These are phyloP conservation scores for Celastrina argiolus DNA, from an alignment of 2,888 invertebrate genomes.

Conservation along the genomic window DNA sequence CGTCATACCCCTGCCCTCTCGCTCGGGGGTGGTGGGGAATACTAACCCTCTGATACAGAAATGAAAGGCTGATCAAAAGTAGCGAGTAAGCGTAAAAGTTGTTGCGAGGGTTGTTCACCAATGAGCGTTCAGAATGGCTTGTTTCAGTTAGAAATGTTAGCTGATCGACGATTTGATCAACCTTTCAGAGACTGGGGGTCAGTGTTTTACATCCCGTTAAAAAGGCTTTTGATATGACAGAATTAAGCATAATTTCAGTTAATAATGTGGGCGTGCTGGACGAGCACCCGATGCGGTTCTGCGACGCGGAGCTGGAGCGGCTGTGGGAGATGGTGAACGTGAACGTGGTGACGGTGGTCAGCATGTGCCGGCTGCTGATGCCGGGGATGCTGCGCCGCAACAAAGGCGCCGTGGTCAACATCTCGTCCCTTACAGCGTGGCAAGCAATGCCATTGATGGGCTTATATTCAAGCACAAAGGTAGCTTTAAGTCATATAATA, in stretches of 20 bases:
- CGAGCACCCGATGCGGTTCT: not conserved
- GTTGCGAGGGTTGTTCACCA: too few relatives aligned
- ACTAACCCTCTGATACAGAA: too few relatives aligned
- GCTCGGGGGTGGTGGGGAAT: too few relatives aligned
- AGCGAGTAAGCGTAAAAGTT: too few relatives aligned
- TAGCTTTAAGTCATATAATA: not conserved
- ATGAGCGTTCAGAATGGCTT: too few relatives aligned
- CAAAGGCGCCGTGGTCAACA: constrained; percentile 89
- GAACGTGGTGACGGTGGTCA: constrained; percentile 89
- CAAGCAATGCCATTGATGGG: constrained; percentile 9
- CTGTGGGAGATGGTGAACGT: constrained; percentile 88
- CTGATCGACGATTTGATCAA: too few relatives aligned
- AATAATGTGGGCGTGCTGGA: not conserved
- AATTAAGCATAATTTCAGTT: not conserved
- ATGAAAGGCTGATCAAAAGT: too few relatives aligned
- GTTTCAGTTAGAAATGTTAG: too few relatives aligned
- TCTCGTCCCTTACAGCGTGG: not conserved
- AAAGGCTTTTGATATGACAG: too few relatives aligned
- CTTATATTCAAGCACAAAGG: constrained; percentile 10
- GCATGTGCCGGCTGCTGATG: constrained; percentile 87
- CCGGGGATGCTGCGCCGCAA: constrained; percentile 86
- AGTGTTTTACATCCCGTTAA: too few relatives aligned
- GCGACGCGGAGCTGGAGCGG: not conserved
- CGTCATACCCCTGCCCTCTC: too few relatives aligned
- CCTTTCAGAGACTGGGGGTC: too few relatives aligned